These are phyloP conservation scores for Drosophila fuyamai DNA, from an alignment of 1,140 invertebrate species.

Conservation along the genomic window DNA sequence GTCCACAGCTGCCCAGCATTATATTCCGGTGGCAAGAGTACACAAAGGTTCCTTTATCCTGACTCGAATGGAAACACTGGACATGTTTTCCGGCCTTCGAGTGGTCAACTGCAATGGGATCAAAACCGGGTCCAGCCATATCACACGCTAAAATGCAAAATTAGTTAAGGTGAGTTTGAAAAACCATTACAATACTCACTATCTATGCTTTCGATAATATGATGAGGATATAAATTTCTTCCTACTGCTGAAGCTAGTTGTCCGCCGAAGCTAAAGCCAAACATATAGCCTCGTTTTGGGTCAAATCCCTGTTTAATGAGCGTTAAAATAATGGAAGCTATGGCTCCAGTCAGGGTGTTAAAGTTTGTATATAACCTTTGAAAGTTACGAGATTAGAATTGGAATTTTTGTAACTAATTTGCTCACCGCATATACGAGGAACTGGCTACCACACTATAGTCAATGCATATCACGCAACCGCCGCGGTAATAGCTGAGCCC, in stretches of 20 bases:
- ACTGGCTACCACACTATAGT: slow-evolving; percentile 67
- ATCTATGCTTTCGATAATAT: slow-evolving; percentile 65
- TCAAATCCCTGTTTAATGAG: slow-evolving; percentile 69
- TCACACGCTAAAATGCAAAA: slow-evolving; percentile 70
- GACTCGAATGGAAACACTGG: slow-evolving; percentile 81
- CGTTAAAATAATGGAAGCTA: slow-evolving; percentile 50
- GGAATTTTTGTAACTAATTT: neutral
- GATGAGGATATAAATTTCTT: slow-evolving; percentile 40
- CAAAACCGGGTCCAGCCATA: slow-evolving; percentile 83
- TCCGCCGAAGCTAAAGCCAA: slow-evolving; percentile 82
- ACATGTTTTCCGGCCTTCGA: slow-evolving; percentile 71
- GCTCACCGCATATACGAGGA: slow-evolving; percentile 67
- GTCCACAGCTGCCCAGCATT: slow-evolving; percentile 74
- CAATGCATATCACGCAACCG: slow-evolving; percentile 82
- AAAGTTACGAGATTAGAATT: neutral
- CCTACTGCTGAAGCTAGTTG: slow-evolving; percentile 76
- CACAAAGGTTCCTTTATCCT: slow-evolving; percentile 74
- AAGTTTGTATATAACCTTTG: slow-evolving; percentile 65
- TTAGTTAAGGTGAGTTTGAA: neutral
- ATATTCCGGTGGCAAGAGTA: slow-evolving; percentile 80
- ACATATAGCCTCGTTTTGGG: slow-evolving; percentile 67
- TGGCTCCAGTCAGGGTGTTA: slow-evolving; percentile 53
- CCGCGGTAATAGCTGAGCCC: slow-evolving; percentile 75
- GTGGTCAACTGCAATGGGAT: slow-evolving; percentile 67
- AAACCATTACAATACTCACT: slow-evolving; percentile 24